Evolutionary conservation across 2,888 invertebrate genomes (phyloP), one percentile per base, ranked within the genome.

Genomic region (Nomada fabriciana): DNA sequence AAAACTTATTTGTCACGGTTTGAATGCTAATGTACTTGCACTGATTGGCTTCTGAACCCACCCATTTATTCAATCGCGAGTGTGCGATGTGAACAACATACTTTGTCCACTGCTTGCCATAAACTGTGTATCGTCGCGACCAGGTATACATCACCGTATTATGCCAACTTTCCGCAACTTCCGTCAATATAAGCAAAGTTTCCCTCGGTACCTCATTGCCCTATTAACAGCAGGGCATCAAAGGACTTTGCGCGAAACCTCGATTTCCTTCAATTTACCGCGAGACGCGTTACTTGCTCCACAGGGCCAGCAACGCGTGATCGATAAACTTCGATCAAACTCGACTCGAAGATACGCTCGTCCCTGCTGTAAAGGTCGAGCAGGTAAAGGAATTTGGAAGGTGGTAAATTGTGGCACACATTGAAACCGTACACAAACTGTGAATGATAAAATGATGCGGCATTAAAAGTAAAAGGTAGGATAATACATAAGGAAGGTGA

Each of bases 161-260:
- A 84, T 84, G 63, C 59, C 64, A 84, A 84, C 79, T 84, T 85
- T 76, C 52, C 81, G 7, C 71, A 81, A 84, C 76, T 81, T 75
- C 52, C 47, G 67, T 60, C 78, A 67, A 81, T 78, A 67, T 79
- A 73, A 70, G 52, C 60, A n/a, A 84, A 79, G 81, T 84, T 84
- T 70, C 78, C 20, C 43, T 15, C 9, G 29, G 13, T 76, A 79
- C 73, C 76, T 70, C 57, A 71, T 71, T 79, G 81, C 57, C 65
- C 73, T 70, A 78, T 85, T 85, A 84, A 64, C 64, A 53, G 25
- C 53, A 59, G 60, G 57, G 79, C 76, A 80, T 84, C 84, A 84
- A 83, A 84, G 76, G 84, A 73, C 36, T 64, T 68, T 63, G 65
- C 63, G 74, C 61, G 76, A 70, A 55, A 68, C 69, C 82, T 68